These are phyloP conservation scores for Microtus californicus DNA, from an alignment of 2,797 vertebrate genomes.

Conservation along the genomic window DNA sequence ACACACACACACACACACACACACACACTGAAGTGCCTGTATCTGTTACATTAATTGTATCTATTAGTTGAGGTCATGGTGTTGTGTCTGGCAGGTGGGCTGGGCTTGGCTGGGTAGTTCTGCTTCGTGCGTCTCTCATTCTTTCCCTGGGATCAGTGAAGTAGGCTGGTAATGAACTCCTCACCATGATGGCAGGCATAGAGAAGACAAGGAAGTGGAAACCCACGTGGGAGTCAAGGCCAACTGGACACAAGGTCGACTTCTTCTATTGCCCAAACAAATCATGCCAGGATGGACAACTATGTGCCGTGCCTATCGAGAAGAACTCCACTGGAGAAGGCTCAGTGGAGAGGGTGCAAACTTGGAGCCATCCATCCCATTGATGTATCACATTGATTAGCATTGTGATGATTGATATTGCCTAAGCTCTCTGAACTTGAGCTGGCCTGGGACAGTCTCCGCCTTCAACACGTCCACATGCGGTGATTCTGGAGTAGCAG, in stretches of 20 bases:
- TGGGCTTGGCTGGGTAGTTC: background rate
- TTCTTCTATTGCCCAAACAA: background rate
- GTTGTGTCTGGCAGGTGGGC: background rate
- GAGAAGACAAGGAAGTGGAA: background rate
- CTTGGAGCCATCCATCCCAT: background rate
- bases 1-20: no score
- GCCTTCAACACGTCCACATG: background rate
- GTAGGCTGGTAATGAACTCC: background rate
- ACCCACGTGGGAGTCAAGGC: background rate
- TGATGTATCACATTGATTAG: background rate
- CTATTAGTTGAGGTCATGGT: background rate
- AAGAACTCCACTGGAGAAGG: background rate
- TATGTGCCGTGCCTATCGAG: background rate
- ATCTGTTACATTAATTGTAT: background rate
- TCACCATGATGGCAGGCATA: background rate
- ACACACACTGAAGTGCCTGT: background rate
- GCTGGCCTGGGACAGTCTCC: background rate
- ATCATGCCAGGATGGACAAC: background rate
- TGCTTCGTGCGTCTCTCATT: background rate
- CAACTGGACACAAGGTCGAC: no score
- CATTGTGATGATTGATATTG: background rate
- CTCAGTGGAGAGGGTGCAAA: background rate
- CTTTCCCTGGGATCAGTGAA: background rate
- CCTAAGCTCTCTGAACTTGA: background rate
- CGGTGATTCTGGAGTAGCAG: background rate